phyloP scores from a whole-genome alignment of 1,140 invertebrate species.

The Gryon sp. region DNA sequence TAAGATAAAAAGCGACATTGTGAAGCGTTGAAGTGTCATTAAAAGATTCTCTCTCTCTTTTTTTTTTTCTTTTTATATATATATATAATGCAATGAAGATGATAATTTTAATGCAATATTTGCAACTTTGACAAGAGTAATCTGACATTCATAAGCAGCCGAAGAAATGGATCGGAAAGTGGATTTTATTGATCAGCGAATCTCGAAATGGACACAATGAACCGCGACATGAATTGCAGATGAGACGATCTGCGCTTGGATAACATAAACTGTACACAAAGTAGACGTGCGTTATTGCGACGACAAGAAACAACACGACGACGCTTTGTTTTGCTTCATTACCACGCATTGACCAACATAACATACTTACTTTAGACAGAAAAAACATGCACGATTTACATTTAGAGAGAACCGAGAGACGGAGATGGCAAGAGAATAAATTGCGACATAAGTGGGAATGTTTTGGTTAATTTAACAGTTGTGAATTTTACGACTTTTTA shows the following conservation, averaged over 20 bases:
- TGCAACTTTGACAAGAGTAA: slow-evolving; percentile 18
- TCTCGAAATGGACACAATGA: slow-evolving; percentile 29
- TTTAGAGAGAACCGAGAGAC: no score
- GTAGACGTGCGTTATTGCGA: neutral
- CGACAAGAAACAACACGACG: slow-evolving; percentile 13
- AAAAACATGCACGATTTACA: neutral
- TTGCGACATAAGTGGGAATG: no score
- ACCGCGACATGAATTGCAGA: slow-evolving; percentile 45
- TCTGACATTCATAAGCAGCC: slow-evolving; percentile 28
- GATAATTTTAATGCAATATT: slow-evolving; percentile 8
- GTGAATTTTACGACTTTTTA: no score
- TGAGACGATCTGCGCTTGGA: slow-evolving; percentile 24
- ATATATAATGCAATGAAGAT: neutral
- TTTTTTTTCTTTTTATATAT: no score
- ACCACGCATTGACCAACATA: neutral
- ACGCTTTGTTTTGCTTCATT: neutral
- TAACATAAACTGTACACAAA: slow-evolving; percentile 16
- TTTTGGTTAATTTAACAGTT: no score
- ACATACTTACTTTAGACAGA: neutral
- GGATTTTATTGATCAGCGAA: slow-evolving; percentile 23
- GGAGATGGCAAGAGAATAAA: no score
- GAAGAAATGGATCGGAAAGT: slow-evolving; percentile 31
- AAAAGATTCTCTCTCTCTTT: slow-evolving; percentile 6
- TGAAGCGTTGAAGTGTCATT: slow-evolving; percentile 8
- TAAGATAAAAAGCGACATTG: neutral